Evolutionary conservation across 2,888 invertebrate genomes (phyloP), one percentile per base, ranked within the genome.

Genomic region (Choreutis nemorana): DNA sequence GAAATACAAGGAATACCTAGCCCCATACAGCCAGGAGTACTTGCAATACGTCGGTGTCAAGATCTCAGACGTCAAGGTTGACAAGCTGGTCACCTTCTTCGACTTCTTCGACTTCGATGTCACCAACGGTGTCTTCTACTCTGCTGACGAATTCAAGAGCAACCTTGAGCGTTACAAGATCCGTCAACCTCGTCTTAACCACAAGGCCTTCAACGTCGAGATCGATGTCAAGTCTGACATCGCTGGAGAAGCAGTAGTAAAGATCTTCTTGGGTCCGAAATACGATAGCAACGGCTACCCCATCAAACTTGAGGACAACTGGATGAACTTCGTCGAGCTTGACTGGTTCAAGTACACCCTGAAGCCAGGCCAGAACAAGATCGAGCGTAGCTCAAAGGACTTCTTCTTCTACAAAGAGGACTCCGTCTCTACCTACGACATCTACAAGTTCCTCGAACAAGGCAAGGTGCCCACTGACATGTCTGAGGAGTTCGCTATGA

Each of bases 211-310:
- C 66, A 57, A 55, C 35, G 73, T 75, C 39, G 65, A 66, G 29
- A 53, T 81, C 39, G 51, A 55, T 21, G 63, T 82, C 18, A 47
- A 56, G 15, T 72, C 79, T 32, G 67, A 72, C 29, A 60, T 70
- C 31, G 50, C 54, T 7, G 49, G 55, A 21, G 70, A 75, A 35
- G 81, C 77, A 25, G 72, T 83, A 12, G 70, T 86, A 13, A 81
- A 83, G 32, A 58, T 82, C 11, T 85, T 73, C 66, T 48, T 85
- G 39, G 85, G 82, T 45, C 86, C 86, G 14, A 83, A 83, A 56
- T 81, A 73, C 56, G 81, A 84, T 48, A 63, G 78, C 50, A 59
- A 63, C 25, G 81, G 81, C 27, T 62, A 65, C 31, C 49, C 60
- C 13, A 59, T 80, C 22, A 60, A 71, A 36, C 53, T 39, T 7